phyloP scores from a whole-genome alignment of 2,888 invertebrate species.

The Erebia ligea region DNA sequence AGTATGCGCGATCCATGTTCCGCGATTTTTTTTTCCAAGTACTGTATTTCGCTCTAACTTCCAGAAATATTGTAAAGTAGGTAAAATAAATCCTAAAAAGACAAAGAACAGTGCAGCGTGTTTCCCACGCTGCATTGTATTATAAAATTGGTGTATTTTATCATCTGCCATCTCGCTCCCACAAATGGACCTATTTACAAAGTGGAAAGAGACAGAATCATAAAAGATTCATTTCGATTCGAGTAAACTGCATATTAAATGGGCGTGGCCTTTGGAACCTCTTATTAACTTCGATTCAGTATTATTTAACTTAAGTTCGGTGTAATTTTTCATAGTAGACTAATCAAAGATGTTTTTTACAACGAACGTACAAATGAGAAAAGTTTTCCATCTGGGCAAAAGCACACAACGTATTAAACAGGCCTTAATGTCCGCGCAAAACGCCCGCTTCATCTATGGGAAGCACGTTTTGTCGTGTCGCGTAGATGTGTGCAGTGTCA shows the following conservation, averaged over 20 bases:
- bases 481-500: too few species aligned
- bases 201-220: conserved; percentile 51
- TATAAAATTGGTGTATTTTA: conserved; percentile 42
- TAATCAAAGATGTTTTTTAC: conserved; percentile 36
- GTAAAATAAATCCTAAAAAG: background rate
- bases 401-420: too few species aligned
- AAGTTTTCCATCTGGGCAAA: too few species aligned
- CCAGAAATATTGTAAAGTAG: background rate
- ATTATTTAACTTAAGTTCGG: conserved; percentile 67
- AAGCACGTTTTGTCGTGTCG: too few species aligned
- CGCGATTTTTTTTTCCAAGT: too few species aligned
- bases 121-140: conserved; percentile 61
- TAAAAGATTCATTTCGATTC: conserved; percentile 61
- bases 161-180: conserved; percentile 50
- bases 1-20: too few species aligned
- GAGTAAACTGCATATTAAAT: conserved; percentile 62
- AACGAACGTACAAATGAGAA: background rate
- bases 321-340: conserved; percentile 51
- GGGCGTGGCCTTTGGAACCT: conserved; percentile 70
- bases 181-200: conserved; percentile 32
- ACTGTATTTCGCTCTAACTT: background rate
- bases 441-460: too few species aligned
- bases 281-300: conserved; percentile 72
- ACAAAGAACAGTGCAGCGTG: conserved; percentile 9
- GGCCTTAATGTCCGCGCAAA: too few species aligned